Conservation (phyloP, 2,113 vertebrate genomes). For the Corythornis madagascariensis region DNA sequence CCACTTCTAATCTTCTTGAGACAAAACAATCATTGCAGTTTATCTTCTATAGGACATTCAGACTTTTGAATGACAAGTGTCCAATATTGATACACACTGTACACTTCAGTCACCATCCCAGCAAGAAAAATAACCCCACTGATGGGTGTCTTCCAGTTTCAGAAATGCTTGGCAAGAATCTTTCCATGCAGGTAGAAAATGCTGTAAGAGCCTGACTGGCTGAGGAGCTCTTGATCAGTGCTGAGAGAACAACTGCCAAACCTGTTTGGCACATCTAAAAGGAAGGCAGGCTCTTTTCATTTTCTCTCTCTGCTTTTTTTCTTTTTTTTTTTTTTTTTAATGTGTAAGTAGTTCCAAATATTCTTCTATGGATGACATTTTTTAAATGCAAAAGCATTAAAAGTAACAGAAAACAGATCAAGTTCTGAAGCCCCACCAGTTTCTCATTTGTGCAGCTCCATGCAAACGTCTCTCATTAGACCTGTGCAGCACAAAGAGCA, state of each 20-base stretch:
- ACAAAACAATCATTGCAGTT: neutral
- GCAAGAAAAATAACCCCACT: neutral
- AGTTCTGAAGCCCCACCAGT: neutral
- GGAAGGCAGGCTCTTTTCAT: conserved; percentile 36
- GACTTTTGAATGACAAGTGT: neutral
- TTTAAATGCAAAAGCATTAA: conserved; percentile 39
- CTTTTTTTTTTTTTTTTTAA: neutral
- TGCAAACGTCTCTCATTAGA: neutral
- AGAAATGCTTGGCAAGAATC: neutral
- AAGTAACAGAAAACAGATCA: conserved; percentile 49
- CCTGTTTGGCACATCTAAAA: conserved; percentile 18
- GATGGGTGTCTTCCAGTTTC: neutral
- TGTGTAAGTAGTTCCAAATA: conserved; percentile 25
- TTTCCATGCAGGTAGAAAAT: neutral
- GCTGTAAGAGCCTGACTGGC: neutral
- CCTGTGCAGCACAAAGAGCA: conserved; percentile 10
- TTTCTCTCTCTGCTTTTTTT: neutral
- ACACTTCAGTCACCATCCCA: neutral
- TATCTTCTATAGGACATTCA: neutral
- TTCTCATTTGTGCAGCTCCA: conserved; percentile 33
- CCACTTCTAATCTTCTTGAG: neutral
- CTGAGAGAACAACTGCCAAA: neutral
- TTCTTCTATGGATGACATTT: conserved; percentile 4
- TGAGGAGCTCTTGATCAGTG: neutral
- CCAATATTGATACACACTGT: neutral